phyloP scores from a whole-genome alignment of 2,888 invertebrate genomes.

The Mythimna albipuncta region DNA sequence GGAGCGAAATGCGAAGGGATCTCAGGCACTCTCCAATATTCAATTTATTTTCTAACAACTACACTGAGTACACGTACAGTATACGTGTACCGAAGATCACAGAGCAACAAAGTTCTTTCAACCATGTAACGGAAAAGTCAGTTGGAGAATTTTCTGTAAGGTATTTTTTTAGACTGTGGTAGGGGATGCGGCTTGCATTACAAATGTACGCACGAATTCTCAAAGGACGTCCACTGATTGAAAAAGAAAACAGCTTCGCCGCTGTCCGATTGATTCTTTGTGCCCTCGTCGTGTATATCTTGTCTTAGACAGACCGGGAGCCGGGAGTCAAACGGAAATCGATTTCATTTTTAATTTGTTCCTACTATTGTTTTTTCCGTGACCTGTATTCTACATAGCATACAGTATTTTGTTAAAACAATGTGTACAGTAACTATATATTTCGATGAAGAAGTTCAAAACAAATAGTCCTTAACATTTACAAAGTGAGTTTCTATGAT shows the following conservation, averaged over 20 bases:
- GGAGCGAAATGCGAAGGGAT: slow-evolving; percentile 76
- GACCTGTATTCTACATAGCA: neutral
- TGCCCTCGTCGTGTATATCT: slow-evolving; percentile 80
- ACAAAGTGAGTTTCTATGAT: neutral
- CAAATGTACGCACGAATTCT: slow-evolving; percentile 75
- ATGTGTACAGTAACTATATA: neutral
- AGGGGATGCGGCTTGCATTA: slow-evolving; percentile 67
- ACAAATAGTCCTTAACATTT: neutral
- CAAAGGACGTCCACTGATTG: slow-evolving; percentile 86
- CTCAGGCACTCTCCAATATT: slow-evolving; percentile 79
- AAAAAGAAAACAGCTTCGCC: slow-evolving; percentile 88
- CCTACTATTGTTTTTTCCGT: slow-evolving; percentile 7
- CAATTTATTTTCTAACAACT: slow-evolving; percentile 87
- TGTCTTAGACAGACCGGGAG: slow-evolving; percentile 73
- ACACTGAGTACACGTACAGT: slow-evolving; percentile 69
- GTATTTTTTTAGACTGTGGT: slow-evolving; percentile 69
- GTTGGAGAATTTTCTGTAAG: slow-evolving; percentile 30
- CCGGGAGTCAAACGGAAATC: slow-evolving; percentile 11
- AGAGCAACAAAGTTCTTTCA: slow-evolving; percentile 57
- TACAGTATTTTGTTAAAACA: neutral
- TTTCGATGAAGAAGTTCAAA: neutral
- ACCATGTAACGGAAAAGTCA: slow-evolving; percentile 22
- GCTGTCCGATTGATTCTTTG: slow-evolving; percentile 87
- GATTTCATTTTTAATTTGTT: slow-evolving; percentile 32
- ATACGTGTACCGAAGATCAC: slow-evolving; percentile 59